Base-by-base conservation (phyloP, 2,888 invertebrate species). In the Sesia apiformis region DNA sequence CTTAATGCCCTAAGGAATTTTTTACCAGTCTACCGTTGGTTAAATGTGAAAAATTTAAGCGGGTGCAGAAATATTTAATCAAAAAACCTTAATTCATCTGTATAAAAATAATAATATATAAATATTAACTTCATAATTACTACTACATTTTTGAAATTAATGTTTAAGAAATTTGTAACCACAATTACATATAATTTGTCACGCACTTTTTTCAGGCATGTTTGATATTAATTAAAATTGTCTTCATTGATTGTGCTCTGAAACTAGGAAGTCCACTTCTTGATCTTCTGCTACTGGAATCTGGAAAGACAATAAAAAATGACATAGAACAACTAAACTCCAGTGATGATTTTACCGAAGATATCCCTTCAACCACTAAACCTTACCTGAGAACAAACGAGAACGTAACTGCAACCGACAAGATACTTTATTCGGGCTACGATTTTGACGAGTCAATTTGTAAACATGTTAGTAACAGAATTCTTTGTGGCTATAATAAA, bases 401-500 rank as follows among this genome's bases (percentile, higher is more conserved):
- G 39, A 52, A 51, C 23, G 42, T 51, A 43, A 42, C 39, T 40
- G 40, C 40, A 23, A 5, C 49, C 38, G 53, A 41, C 38, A 39
- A 46, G 5, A 39, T 43, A 40, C 51, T 46, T 23, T 40, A 38
- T 40, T 8, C 51, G 50, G 75, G 80, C 3, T 85, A 85, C 53
- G 73, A 76, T 43, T 85, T 63, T 56, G 69, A 84, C 61, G 69
- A 64, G 40, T 69, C 62, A 38, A 64, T 68, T 54, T 86, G 86
- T 59, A 75, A 69, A 64, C 57, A 65, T 8, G 53, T 74, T 0
- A 71, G 74, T 4, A 67, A 75, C 41, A 76, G 83, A 60, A 62
- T 81, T 49, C 62, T 85, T 4, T 87, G 86, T 65, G 87, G 86
- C 3, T 87, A 85, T 58, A 68, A 84, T 8, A 81, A 75, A 66